Evolutionary conservation across 2,888 invertebrate genomes (phyloP).

Genomic region (Julus scandinavius): DNA sequence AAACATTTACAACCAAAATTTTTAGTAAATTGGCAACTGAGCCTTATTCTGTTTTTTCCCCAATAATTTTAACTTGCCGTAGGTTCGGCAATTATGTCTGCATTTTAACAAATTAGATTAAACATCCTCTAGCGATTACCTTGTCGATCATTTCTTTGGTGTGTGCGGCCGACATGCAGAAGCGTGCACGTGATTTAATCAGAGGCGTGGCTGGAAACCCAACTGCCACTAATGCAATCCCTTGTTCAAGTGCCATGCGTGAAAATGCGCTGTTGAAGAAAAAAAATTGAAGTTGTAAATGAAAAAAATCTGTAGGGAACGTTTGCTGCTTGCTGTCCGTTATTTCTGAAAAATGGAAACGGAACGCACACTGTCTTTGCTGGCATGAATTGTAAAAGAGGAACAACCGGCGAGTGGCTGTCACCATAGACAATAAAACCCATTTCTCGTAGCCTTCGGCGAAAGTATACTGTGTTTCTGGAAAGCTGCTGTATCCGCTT

Average conservation of each 20-base stretch:
- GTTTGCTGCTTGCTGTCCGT: too few species aligned
- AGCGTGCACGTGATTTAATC: conserved; percentile 88
- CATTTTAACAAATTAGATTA: background rate
- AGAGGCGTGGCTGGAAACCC: conserved; percentile 98
- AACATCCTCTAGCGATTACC: conserved; percentile 64
- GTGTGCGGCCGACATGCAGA: conserved; percentile 96
- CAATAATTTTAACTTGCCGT: too few species aligned
- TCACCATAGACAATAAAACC: conserved; percentile 94
- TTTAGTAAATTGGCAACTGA: too few species aligned
- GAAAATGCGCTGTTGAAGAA: conserved; percentile 78
- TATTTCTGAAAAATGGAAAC: too few species aligned
- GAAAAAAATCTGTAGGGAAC: background rate
- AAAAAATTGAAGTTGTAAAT: background rate
- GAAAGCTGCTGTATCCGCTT: conserved; percentile 77
- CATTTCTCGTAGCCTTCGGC: conserved; percentile 81
- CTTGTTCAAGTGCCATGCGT: conserved; percentile 80
- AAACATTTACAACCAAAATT: too few species aligned
- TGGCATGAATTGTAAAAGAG: conserved; percentile 92
- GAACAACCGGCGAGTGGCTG: conserved; percentile 95
- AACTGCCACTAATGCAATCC: conserved; percentile 94
- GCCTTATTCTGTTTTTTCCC: too few species aligned
- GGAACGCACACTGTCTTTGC: conserved; percentile 86
- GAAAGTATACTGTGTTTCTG: conserved; percentile 84
- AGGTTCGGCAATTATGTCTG: too few species aligned
- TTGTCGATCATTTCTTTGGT: conserved; percentile 92